Percentiles rank a stretch among this genome's conserved stretches.
These are phyloP conservation scores for Anhinga rufa DNA, from an alignment of 2,113 vertebrate species.

Conservation along the genomic window DNA sequence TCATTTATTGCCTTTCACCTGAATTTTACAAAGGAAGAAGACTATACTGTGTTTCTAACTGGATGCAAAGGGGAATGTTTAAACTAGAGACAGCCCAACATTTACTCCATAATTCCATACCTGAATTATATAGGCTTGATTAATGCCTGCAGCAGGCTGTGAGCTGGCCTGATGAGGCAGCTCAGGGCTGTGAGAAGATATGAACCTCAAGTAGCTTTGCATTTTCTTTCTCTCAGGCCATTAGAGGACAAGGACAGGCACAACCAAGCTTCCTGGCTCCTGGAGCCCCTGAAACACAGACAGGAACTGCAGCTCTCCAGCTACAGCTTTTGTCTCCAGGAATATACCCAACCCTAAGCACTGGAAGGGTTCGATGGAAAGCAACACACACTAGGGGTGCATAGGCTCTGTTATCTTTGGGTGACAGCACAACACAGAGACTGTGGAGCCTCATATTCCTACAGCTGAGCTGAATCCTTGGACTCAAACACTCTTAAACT, in stretches of 20 bases:
- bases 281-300: not conserved
- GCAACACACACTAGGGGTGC: accelerated
- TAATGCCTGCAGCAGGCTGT: not conserved
- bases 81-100: not conserved
- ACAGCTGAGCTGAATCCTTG: not conserved
- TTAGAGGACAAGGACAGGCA: not conserved
- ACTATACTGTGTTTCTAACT: not conserved
- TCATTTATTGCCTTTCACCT: not conserved
- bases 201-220: not conserved
- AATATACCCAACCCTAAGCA: not conserved
- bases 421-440: not conserved
- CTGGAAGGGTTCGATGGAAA: not conserved
- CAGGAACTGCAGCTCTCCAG: not conserved
- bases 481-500: not conserved
- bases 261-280: not conserved
- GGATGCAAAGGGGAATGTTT: not conserved
- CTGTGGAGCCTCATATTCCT: not conserved
- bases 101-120: not conserved
- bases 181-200: not conserved
- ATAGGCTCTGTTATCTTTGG: not conserved
- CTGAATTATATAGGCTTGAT: not conserved
- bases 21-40: not conserved
- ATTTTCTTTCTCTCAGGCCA: not conserved
- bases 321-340: not conserved
- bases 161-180: not conserved